Base-by-base conservation (phyloP, 1,140 invertebrate genomes). In the Polypedilum vanderplanki region DNA sequence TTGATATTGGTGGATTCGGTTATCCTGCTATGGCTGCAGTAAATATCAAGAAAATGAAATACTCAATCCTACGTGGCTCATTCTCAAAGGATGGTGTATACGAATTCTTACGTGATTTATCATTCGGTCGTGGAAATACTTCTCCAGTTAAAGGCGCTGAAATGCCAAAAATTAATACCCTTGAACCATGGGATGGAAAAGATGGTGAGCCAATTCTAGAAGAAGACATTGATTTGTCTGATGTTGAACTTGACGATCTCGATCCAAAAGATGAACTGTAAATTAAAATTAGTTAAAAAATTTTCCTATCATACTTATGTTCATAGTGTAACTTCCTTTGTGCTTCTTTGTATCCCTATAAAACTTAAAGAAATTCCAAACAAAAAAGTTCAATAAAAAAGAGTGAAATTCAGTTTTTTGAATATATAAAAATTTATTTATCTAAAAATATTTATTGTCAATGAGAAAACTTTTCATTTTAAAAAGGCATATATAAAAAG, bases 1-100 rank as follows among this genome's bases (percentile, higher is more conserved):
- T 99, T 22, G 97, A 96, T 79, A 93, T 99, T 76, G 98, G 98
- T 75, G 92, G 93, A 2, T 95, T 95, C 83, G 92, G 92, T 24
- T 94, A 95, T 82, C 93, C 95, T 65, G 97, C 97, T 10, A 91
- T 99, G 89, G 96, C 95, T 10, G 97, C 96, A 22, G 90, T 99
- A 40, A 99, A 98, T 84, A 88, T 90, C 8, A 96, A 98, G 84
- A 99, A 99, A 85, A 93, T 97, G 89, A 98, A 98, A 81, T 99
- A 93, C 85, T 95, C 96, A 0, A 86, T 96, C 2, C 85, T 99
- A 0, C 90, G 93, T 78, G 97, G 97, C 73, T 93, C 97, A 22
- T 99, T 99, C 85, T 97, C 94, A 7, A 88, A 93, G 78, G 91
- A 92, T 76, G 98, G 98, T 76, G 97, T 99, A 80, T 91, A 93